phyloP scores from a whole-genome alignment of 2,113 vertebrate genomes.

The Syngnathus floridae region DNA sequence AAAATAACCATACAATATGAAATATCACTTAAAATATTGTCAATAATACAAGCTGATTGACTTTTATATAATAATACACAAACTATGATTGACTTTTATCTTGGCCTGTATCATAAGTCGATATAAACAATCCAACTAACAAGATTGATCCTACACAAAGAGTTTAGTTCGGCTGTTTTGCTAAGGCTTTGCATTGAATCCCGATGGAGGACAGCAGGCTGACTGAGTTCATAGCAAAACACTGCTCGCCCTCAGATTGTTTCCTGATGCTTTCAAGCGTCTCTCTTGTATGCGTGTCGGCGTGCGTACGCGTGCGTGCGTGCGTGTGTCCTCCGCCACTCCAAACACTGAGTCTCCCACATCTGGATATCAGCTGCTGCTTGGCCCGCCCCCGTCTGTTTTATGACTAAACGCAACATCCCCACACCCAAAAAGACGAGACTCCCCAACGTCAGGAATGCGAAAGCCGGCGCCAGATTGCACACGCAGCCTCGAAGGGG shows the following conservation, averaged over 20 bases:
- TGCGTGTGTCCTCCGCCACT: background rate
- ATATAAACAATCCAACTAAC: background rate
- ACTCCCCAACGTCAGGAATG: conserved; percentile 19
- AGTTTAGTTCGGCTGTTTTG: background rate
- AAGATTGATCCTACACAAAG: no score
- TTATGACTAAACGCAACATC: conserved; percentile 40
- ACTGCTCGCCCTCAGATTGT: background rate
- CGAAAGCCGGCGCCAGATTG: background rate
- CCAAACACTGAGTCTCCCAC: conserved; percentile 34
- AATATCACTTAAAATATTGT: no score
- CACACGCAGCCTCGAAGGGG: background rate
- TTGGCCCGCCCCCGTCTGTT: conserved; percentile 38
- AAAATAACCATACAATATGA: no score
- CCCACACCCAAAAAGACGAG: conserved; percentile 48
- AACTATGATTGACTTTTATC: no score
- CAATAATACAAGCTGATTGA: no score
- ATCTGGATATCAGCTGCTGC: conserved; percentile 62
- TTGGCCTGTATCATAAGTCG: background rate
- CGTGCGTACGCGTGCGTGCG: background rate
- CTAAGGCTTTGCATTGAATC: conserved; percentile 21
- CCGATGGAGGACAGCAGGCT: conserved; percentile 27
- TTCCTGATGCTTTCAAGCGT: background rate
- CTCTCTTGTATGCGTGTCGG: background rate
- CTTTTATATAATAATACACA: no score
- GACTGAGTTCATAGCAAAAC: background rate